Evolutionary conservation across 2,113 vertebrate genomes (phyloP), one percentile per base, ranked within the genome.

Genomic region (Engraulis encrasicolus): DNA sequence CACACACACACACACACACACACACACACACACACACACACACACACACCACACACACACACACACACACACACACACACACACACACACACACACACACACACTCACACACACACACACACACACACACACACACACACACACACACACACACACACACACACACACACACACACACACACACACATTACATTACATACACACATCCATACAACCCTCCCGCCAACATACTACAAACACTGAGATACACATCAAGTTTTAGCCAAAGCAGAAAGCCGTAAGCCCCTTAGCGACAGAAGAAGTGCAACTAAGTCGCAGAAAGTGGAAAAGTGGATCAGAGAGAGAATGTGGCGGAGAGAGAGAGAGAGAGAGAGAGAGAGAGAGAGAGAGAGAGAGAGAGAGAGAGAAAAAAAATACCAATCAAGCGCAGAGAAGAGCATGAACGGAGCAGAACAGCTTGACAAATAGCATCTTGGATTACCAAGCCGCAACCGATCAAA

Each of bases 401-500:
- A n/a, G n/a, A n/a, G n/a, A n/a, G n/a, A n/a, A n/a, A n/a, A n/a
- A n/a, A n/a, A 61, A 80, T 49, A 85, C 37, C 20, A 6, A 90
- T 89, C 79, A 45, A 78, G 81, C 79, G 80, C 66, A n/a, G n/a
- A n/a, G n/a, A n/a, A n/a, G n/a, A n/a, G n/a, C n/a, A n/a, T n/a
- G n/a, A n/a, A n/a, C 86, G 82, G 58, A 89, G 85, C 86, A 20
- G 27, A 92, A 89, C 86, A 92, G 86, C 89, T 87, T 89, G 89
- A 91, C 86, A 92, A 92, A 91, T 85, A 92, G 86, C 87, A 83
- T 87, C 82, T 88, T 88, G 86, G 90, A 90, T 93, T 91, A 92
- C 89, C 86, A 89, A 92, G 77, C 89, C 50, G 50, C 84, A 89
- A 86, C 88, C 88, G 89, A 91, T 93, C 91, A 92, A 91, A 92